Conservation (phyloP, 2,113 vertebrate species). For the Chrysochloris asiatica region DNA sequence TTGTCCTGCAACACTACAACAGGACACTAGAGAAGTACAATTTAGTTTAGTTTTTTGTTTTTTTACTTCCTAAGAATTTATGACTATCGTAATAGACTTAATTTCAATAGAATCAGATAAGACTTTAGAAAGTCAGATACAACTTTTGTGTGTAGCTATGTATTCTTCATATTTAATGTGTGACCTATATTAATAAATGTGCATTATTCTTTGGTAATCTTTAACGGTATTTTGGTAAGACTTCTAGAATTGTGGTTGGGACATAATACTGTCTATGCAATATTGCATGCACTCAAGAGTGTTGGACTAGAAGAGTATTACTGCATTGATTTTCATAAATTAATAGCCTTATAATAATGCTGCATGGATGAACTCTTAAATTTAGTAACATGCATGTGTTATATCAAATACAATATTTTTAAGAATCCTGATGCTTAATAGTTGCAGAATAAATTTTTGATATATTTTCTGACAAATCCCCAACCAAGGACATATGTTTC, state of each 20-base stretch:
- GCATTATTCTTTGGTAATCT: background rate
- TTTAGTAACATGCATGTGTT: background rate
- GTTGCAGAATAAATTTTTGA: background rate
- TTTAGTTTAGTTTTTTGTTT: background rate
- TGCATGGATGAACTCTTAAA: background rate
- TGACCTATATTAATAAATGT: no score
- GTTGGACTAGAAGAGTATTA: background rate
- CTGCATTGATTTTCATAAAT: background rate
- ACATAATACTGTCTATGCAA: background rate
- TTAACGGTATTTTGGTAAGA: background rate
- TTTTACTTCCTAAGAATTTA: background rate
- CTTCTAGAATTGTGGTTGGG: background rate
- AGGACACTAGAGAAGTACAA: background rate
- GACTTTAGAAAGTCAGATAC: conserved; percentile 4
- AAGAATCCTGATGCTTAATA: background rate
- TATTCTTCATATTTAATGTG: background rate
- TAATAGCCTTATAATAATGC: background rate
- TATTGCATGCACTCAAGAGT: background rate
- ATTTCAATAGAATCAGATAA: background rate
- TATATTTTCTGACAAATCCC: background rate
- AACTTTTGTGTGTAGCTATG: no score
- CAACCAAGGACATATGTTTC: background rate
- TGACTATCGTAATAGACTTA: background rate
- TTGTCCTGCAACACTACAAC: no score
- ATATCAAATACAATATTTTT: conserved; percentile 40